Percentiles rank a stretch among this genome's conserved stretches.
Evolutionary conservation across 2,797 vertebrate genomes (phyloP).

Genomic region (Pantherophis vulpinus): DNA sequence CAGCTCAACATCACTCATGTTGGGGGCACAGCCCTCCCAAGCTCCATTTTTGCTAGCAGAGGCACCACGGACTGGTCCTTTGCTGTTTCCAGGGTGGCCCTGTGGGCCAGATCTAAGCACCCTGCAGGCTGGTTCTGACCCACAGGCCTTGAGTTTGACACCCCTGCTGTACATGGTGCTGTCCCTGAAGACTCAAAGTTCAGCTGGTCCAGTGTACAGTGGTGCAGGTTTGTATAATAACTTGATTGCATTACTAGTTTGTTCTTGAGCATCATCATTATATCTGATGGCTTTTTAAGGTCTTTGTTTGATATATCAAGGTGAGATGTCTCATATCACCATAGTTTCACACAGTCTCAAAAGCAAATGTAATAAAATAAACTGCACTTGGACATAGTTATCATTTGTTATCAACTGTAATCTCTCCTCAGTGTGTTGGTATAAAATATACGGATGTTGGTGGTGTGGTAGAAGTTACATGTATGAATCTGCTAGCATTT

Average conservation of each 20-base stretch:
- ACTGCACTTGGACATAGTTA: background rate
- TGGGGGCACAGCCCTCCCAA: no score
- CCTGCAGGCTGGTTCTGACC: no score
- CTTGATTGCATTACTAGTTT: background rate
- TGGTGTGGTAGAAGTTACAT: background rate
- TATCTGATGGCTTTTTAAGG: background rate
- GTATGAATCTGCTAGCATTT: background rate
- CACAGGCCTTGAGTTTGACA: no score
- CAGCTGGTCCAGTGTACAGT: background rate
- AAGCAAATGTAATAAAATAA: background rate
- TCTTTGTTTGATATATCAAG: background rate
- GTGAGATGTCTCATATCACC: background rate
- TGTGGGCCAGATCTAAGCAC: no score
- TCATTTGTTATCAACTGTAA: background rate
- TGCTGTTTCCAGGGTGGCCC: no score
- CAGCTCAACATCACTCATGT: no score
- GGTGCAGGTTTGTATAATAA: background rate
- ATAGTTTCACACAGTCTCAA: background rate
- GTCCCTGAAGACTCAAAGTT: background rate
- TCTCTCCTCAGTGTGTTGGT: background rate
- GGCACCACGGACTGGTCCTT: no score
- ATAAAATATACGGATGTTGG: background rate
- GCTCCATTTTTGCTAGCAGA: no score
- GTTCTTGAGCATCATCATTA: background rate
- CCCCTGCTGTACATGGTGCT: background rate